Evolutionary conservation across 2,797 vertebrate genomes (phyloP).

Genomic region (Cossypha heuglini): DNA sequence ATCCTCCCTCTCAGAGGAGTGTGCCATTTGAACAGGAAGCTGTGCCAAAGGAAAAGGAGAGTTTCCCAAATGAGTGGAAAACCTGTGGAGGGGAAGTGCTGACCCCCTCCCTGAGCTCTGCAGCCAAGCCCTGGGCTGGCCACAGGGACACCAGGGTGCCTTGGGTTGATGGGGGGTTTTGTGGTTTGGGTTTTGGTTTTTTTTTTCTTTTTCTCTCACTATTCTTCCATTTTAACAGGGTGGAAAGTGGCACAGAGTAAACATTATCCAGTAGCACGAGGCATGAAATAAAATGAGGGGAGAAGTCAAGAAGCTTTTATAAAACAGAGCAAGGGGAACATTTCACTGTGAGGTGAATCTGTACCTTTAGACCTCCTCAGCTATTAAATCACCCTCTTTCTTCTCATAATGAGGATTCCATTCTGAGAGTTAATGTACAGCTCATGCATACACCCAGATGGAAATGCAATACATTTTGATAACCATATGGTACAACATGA

Average conservation of each 20-base stretch:
- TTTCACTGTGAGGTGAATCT: fast-evolving
- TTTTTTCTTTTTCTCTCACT: neutral
- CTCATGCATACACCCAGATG: neutral
- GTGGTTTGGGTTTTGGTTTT: neutral
- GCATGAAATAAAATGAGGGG: neutral
- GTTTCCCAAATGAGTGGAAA: neutral
- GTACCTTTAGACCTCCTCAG: neutral
- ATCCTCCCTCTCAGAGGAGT: neutral
- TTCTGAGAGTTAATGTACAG: neutral
- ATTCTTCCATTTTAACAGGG: neutral
- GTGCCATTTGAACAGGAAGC: neutral
- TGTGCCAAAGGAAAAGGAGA: neutral
- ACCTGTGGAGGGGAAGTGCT: neutral
- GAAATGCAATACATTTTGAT: neutral
- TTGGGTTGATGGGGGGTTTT: fast-evolving
- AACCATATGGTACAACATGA: neutral
- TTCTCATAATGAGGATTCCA: neutral
- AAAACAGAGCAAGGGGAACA: neutral
- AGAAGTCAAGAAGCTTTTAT: neutral
- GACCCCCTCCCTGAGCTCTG: neutral
- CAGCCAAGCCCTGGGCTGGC: neutral
- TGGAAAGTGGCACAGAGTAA: neutral
- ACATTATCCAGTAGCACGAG: neutral
- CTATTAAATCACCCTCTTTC: neutral
- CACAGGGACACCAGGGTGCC: fast-evolving